Conservation (phyloP, 2,113 vertebrate species). For the Dryoscopus gambensis region DNA sequence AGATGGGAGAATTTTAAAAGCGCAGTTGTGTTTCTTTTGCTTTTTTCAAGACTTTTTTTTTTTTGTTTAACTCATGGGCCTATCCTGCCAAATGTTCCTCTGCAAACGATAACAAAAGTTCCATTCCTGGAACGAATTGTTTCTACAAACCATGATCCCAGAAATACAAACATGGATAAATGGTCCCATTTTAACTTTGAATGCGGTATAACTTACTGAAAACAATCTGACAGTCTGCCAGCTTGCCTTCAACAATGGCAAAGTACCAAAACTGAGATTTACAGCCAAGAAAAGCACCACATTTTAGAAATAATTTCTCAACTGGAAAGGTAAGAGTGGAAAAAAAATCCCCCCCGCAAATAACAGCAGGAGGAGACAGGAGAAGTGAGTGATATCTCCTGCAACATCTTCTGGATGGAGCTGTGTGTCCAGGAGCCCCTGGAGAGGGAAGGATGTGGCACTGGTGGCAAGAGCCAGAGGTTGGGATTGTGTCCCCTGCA, state of each 20-base stretch:
- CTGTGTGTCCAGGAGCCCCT: not conserved
- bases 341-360: not conserved
- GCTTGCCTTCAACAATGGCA: slow-evolving; percentile 58
- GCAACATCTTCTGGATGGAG: not conserved
- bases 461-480: not conserved
- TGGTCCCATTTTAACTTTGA: slow-evolving; percentile 56
- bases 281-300: not conserved
- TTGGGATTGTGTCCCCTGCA: not conserved
- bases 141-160: slow-evolving; percentile 57
- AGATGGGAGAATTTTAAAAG: not conserved
- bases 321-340: not conserved
- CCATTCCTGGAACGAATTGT: slow-evolving; percentile 57
- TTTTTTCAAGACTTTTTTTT: not conserved
- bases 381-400: not conserved
- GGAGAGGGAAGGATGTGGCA: rapidly evolving
- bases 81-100: slow-evolving; percentile 41
- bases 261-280: slow-evolving; percentile 18
- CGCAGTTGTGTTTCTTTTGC: not conserved
- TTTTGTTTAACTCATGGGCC: not conserved
- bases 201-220: slow-evolving; percentile 51
- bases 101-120: slow-evolving; percentile 57
- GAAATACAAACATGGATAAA: slow-evolving; percentile 65
- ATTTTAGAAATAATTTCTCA: slow-evolving; percentile 3
- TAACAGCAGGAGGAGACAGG: not conserved
- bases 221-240: slow-evolving; percentile 64